Evolutionary conservation across 2,888 invertebrate genomes (phyloP).

Genomic region (Drosophila acutilabella): DNA sequence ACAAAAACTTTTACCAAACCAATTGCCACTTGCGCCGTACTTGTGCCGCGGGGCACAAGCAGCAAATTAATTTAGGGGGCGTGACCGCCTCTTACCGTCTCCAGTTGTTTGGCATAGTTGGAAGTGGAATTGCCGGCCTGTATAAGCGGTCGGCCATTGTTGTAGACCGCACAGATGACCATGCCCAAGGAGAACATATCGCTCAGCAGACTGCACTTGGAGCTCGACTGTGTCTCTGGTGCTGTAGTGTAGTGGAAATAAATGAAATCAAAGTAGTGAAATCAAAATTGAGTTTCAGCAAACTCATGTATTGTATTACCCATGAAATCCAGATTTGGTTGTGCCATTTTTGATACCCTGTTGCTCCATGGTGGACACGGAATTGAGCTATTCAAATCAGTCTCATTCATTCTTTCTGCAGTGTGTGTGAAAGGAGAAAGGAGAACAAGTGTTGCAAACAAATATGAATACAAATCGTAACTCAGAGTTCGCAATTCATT

Average conservation of each 20-base stretch:
- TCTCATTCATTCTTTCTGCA: conserved; percentile 89
- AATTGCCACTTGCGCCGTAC: conserved; percentile 69
- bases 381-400: conserved; percentile 90
- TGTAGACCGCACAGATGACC: conserved; percentile 96
- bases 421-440: too few species aligned
- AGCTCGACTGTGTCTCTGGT: conserved; percentile 95
- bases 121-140: conserved; percentile 96
- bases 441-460: neutral
- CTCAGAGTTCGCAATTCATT: conserved; percentile 50
- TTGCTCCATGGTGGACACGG: conserved; percentile 95
- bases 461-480: conserved; percentile 52
- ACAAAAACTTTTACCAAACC: conserved; percentile 57
- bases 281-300: neutral
- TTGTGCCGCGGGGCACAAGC: conserved; percentile 18
- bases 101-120: conserved; percentile 95
- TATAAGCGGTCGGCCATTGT: conserved; percentile 94
- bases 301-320: conserved; percentile 86
- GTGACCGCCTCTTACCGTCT: conserved; percentile 91
- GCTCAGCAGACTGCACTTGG: conserved; percentile 93
- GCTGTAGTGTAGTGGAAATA: conserved; percentile 87
- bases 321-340: conserved; percentile 96
- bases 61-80: conserved; percentile 53
- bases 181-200: conserved; percentile 99
- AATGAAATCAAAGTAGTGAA: neutral
- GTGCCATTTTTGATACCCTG: conserved; percentile 95